Conservation (phyloP, 2,888 invertebrate genomes). For the Lochmaea capreae region DNA sequence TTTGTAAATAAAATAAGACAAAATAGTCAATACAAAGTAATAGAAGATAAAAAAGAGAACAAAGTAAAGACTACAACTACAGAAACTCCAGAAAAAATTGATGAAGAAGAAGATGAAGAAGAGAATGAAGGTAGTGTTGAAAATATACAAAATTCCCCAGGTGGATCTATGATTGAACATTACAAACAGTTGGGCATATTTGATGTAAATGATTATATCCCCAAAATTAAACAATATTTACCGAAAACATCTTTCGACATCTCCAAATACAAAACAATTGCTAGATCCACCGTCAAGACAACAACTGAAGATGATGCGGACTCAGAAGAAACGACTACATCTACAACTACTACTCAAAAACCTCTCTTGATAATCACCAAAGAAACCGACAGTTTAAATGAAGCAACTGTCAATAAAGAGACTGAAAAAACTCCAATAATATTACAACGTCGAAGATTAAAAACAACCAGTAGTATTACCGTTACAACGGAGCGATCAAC, state of each 20-base stretch:
- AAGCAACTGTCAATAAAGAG: conserved; percentile 20
- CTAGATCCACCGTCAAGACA: conserved; percentile 52
- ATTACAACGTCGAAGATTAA: conserved; percentile 19
- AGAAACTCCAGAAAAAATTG: conserved; percentile 45
- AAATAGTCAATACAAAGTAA: conserved; percentile 56
- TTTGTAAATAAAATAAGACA: conserved; percentile 58
- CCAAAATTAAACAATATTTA: conserved; percentile 58
- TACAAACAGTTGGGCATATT: conserved; percentile 56
- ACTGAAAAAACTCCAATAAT: conserved; percentile 20
- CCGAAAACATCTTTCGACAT: conserved; percentile 61
- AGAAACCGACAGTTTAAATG: conserved; percentile 16
- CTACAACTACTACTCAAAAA: conserved; percentile 29
- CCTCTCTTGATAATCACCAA: not conserved
- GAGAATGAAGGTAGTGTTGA: conserved; percentile 44
- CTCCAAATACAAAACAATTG: conserved; percentile 63
- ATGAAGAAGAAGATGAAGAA: conserved; percentile 48
- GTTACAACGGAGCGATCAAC: conserved; percentile 16
- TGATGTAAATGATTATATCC: conserved; percentile 61
- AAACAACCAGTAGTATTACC: conserved; percentile 21
- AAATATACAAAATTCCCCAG: conserved; percentile 58
- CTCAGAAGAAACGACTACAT: conserved; percentile 16
- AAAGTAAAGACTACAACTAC: conserved; percentile 46
- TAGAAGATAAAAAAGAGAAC: conserved; percentile 56
- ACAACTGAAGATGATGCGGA: conserved; percentile 49
- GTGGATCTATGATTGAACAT: conserved; percentile 39